phyloP scores from a whole-genome alignment of 2,888 invertebrate genomes.

The Pristionchus maxplancki region DNA sequence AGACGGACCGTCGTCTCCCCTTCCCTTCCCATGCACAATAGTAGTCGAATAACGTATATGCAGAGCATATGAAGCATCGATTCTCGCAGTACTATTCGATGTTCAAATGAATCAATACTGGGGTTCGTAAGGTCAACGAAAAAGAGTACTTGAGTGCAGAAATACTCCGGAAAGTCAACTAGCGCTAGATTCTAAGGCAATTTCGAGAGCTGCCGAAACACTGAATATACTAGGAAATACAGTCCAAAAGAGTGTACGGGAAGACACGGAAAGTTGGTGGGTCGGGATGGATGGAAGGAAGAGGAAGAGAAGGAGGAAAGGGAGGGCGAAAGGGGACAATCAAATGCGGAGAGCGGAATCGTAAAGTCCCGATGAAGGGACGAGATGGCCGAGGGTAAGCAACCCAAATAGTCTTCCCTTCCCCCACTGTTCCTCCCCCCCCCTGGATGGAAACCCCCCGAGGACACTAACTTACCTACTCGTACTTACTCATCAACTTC shows the following conservation, averaged over 20 bases:
- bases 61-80: no score
- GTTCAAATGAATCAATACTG: background rate
- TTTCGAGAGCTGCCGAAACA: background rate
- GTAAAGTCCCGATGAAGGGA: conserved; percentile 40
- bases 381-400: conserved; percentile 5
- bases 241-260: background rate
- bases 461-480: background rate
- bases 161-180: no score
- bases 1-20: background rate
- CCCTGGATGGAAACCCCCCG: background rate
- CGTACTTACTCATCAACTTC: background rate
- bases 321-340: conserved; percentile 37
- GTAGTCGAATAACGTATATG: no score
- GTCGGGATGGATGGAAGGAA: background rate
- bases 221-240: background rate
- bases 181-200: background rate
- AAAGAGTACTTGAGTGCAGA: background rate
- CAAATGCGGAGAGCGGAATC: conserved; percentile 26
- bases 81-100: background rate
- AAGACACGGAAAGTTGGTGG: background rate
- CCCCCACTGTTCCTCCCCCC: background rate
- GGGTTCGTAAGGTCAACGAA: background rate
- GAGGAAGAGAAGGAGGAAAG: conserved; percentile 1
- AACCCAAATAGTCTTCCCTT: background rate
- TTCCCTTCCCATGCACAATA: background rate